phyloP scores from a whole-genome alignment of 2,113 vertebrate species.

The Asarcornis scutulata region DNA sequence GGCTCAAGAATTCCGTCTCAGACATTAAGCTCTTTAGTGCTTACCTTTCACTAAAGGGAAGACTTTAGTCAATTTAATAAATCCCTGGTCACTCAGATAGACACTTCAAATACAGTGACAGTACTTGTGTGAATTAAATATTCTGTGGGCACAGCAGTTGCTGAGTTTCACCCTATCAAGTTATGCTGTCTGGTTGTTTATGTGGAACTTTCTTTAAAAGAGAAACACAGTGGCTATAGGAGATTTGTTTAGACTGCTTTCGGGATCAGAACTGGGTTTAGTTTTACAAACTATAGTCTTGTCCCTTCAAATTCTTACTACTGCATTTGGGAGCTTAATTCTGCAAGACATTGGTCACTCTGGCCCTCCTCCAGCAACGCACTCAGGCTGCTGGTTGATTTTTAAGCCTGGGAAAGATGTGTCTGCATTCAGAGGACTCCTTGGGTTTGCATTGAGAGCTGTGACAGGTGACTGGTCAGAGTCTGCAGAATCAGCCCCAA shows the following conservation, averaged over 20 bases:
- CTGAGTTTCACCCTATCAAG: background rate
- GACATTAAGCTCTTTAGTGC: background rate
- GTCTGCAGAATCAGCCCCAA: background rate
- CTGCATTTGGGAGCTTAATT: background rate
- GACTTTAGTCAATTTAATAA: background rate
- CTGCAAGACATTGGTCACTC: background rate
- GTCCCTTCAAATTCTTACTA: background rate
- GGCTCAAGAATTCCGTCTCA: background rate
- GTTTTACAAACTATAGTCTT: background rate
- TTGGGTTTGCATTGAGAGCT: background rate
- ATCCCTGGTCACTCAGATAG: background rate
- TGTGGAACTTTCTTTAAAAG: background rate
- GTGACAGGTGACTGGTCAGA: background rate
- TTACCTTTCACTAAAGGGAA: background rate
- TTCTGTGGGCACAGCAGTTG: rapidly evolving
- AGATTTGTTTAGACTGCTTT: background rate
- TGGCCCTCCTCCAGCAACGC: constrained; percentile 3
- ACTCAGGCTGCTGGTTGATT: background rate
- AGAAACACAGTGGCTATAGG: background rate
- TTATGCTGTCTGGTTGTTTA: background rate
- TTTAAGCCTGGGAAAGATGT: background rate
- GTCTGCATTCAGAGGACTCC: background rate
- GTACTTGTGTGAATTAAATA: background rate
- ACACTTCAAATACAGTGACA: background rate
- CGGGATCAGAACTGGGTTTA: background rate